Percentiles rank a stretch among this genome's conserved stretches.
Evolutionary conservation across 30 jellyfish, hydroid and myxozoan genomes (phyloP).

Genomic region (Rhopilema esculentum): DNA sequence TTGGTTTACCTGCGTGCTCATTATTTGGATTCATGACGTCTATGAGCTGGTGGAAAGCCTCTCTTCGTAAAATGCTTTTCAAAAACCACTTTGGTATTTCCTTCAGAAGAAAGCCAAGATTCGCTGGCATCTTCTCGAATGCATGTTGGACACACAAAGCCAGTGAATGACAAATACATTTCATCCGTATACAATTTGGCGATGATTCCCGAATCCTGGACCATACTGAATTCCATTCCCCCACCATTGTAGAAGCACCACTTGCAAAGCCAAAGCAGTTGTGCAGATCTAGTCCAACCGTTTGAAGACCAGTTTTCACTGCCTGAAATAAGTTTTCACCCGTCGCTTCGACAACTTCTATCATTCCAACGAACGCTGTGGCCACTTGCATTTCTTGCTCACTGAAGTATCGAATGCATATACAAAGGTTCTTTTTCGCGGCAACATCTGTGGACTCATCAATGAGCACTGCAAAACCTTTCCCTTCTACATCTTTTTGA

Average conservation of each 20-base stretch:
- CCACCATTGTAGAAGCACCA: slow-evolving; percentile 66
- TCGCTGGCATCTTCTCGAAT: slow-evolving; percentile 39
- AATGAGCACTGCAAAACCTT: slow-evolving; percentile 56
- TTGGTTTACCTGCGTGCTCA: slow-evolving; percentile 37
- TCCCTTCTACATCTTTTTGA: slow-evolving; percentile 52
- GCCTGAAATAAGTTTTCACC: slow-evolving; percentile 59
- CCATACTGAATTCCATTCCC: slow-evolving; percentile 17
- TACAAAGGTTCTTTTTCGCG: slow-evolving; percentile 40
- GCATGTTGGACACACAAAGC: slow-evolving; percentile 57
- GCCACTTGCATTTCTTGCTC: slow-evolving; percentile 30
- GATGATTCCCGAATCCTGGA: slow-evolving; percentile 18
- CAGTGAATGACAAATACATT: slow-evolving; percentile 63
- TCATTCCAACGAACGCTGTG: slow-evolving; percentile 54
- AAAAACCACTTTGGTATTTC: slow-evolving; percentile 58
- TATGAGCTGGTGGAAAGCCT: slow-evolving; percentile 53
- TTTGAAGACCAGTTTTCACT: slow-evolving; percentile 12
- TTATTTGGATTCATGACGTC: slow-evolving; percentile 41
- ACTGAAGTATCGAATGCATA: slow-evolving; percentile 66
- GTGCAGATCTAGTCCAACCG: slow-evolving; percentile 30
- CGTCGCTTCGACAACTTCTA: slow-evolving; percentile 41
- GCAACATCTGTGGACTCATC: slow-evolving; percentile 75
- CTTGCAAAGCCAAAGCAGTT: slow-evolving; percentile 55
- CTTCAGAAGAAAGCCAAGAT: slow-evolving; percentile 25
- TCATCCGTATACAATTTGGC: slow-evolving; percentile 37
- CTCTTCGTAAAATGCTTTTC: slow-evolving; percentile 46